Conservation (phyloP, 35 echinoderm and acorn worm genomes). For the Heliocidaris erythrogramma region DNA sequence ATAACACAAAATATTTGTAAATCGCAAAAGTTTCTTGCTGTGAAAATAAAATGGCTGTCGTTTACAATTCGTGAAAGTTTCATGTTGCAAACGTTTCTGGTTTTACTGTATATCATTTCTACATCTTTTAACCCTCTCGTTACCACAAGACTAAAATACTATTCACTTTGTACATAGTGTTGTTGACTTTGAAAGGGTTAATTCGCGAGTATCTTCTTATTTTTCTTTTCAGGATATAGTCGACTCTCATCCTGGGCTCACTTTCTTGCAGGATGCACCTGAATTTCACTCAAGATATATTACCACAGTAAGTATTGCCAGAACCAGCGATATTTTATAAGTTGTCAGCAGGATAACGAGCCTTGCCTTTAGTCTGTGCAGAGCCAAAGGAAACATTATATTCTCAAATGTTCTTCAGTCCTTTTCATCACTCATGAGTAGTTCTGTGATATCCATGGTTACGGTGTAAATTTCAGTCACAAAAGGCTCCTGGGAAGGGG, state of each 20-base stretch:
- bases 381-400: neutral
- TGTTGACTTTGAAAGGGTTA: too few relatives aligned
- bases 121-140: too few relatives aligned
- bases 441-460: neutral
- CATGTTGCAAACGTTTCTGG: too few relatives aligned
- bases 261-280: slow-evolving; percentile 90
- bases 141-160: too few relatives aligned
- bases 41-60: too few relatives aligned
- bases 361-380: neutral
- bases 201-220: neutral
- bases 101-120: too few relatives aligned
- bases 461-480: neutral
- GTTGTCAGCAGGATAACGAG: neutral
- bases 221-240: slow-evolving; percentile 82
- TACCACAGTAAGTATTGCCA: slow-evolving; percentile 79
- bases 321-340: neutral
- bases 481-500: neutral
- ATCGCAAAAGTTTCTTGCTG: too few relatives aligned
- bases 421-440: neutral
- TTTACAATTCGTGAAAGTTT: too few relatives aligned
- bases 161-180: too few relatives aligned
- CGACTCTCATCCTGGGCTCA: slow-evolving; percentile 80
- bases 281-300: slow-evolving; percentile 99
- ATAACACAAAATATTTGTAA: too few relatives aligned
- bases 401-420: neutral